Evolutionary conservation across 2,888 invertebrate genomes (phyloP), one percentile per base, ranked within the genome.

Genomic region (Phlogophora meticulosa): DNA sequence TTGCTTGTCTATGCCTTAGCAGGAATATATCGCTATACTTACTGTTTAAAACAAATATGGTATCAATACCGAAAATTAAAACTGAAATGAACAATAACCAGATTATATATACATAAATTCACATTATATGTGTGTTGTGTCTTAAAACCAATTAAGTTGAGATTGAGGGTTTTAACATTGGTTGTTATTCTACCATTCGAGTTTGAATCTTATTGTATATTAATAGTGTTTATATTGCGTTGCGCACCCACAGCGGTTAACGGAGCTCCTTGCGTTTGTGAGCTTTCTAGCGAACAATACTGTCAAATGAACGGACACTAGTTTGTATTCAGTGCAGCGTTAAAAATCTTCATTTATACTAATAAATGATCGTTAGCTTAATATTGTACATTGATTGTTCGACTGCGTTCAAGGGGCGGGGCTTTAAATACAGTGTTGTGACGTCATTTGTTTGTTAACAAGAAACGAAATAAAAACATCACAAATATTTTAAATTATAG

Each of bases 351-450:
- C 82, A 76, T 82, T 78, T 83, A 76, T 79, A 76, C 55, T 49
- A 32, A 78, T 76, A 80, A 81, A 82, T 80, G 78, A 56, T 65
- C 52, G 51, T 76, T 83, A 81, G 80, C 72, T 78, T 81, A 80
- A 80, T 82, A 82, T 80, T 81, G 78, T 78, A 80, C 72, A 80
- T 82, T 75, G 36, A 67, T 78, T 79, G 65, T 73, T 72, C 36
- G 67, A 72, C 52, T 72, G 72, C 64, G 40, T 53, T 57, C 15
- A 20, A 40, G 15, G 24, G 45, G 34, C 60, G 65, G 48, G 64
- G 40, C 40, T 52, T 73, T 74, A 72, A 61, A 75, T 34, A 62
- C 55, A 72, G 7, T 48, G 48, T 10, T 40, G 13, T 28, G 11
- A 61, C 57, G 59, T 63, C 51, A 55, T 49, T 40, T 59, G 9